A percentile compares a stretch with the other conserved stretches of the same genome.
phyloP scores from a whole-genome alignment of 2,888 invertebrate species.

The Barypeithes pellucidus region DNA sequence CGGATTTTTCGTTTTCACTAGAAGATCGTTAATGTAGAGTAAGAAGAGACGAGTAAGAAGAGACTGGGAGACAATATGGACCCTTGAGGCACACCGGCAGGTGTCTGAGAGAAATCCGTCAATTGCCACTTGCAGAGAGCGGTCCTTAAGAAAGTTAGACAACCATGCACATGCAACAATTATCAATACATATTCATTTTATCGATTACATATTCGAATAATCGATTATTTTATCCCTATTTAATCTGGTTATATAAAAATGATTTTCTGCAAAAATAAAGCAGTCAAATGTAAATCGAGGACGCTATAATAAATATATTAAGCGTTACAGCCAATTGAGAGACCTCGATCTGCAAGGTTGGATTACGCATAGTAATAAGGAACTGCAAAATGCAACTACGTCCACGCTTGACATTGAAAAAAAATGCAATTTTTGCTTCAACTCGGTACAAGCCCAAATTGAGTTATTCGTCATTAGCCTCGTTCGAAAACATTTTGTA shows the following conservation, averaged over 20 bases:
- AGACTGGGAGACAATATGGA: no score
- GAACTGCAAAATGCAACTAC: constrained; percentile 62
- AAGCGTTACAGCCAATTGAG: constrained; percentile 59
- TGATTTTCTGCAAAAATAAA: constrained; percentile 55
- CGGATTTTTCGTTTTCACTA: no score
- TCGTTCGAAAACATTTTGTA: neutral
- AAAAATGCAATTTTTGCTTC: constrained; percentile 44
- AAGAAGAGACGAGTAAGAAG: no score
- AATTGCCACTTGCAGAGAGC: no score
- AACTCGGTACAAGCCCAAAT: constrained; percentile 45
- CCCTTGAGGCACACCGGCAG: no score
- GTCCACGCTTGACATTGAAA: constrained; percentile 64
- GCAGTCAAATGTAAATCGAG: constrained; percentile 60
- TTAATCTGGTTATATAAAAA: constrained; percentile 16
- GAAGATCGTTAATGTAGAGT: no score
- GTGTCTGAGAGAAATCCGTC: no score
- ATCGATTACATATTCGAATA: no score
- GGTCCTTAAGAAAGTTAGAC: no score
- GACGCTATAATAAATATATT: constrained; percentile 61
- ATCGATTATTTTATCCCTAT: neutral
- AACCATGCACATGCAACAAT: no score
- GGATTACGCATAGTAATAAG: constrained; percentile 67
- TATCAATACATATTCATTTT: no score
- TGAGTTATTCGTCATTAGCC: constrained; percentile 18
- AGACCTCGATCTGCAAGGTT: constrained; percentile 67